A percentile compares a stretch with the other conserved stretches of the same genome.
phyloP scores from a whole-genome alignment of 2,113 vertebrate genomes.

The Chaenocephalus aceratus region DNA sequence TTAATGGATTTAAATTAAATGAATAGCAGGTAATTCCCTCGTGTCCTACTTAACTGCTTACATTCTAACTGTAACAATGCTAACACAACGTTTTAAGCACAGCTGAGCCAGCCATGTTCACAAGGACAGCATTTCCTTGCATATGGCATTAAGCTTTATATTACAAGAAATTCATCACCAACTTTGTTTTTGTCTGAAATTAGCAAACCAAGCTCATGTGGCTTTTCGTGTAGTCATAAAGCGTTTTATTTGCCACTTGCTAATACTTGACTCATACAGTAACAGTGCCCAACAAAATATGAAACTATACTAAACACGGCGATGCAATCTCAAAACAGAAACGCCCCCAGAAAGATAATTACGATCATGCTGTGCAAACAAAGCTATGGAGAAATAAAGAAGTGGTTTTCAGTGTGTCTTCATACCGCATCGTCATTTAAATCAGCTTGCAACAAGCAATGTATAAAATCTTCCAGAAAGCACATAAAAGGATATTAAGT shows the following conservation, averaged over 20 bases:
- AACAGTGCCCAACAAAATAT: not conserved
- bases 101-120: not conserved
- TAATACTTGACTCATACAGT: not conserved
- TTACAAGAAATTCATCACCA: not conserved
- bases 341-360: not conserved
- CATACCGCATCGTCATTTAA: slow-evolving; percentile 31
- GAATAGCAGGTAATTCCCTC: not conserved
- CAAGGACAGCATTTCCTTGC: not conserved
- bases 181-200: not conserved
- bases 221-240: not conserved
- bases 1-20: not conserved
- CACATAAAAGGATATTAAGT: slow-evolving; percentile 21
- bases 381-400: slow-evolving; percentile 18
- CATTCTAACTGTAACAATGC: too few species aligned
- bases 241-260: not conserved
- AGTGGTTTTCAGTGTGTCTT: not conserved
- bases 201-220: not conserved
- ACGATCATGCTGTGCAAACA: slow-evolving; percentile 1
- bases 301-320: not conserved
- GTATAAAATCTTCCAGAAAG: slow-evolving; percentile 5
- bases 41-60: too few species aligned
- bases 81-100: not conserved
- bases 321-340: slow-evolving; percentile 1
- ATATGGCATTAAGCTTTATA: not conserved
- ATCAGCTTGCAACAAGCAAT: slow-evolving; percentile 3